A percentile compares a stretch with the other conserved stretches of the same genome.
These are phyloP conservation scores for Acanthacorydalis orientalis DNA, from an alignment of 2,888 invertebrate species.

Conservation along the genomic window DNA sequence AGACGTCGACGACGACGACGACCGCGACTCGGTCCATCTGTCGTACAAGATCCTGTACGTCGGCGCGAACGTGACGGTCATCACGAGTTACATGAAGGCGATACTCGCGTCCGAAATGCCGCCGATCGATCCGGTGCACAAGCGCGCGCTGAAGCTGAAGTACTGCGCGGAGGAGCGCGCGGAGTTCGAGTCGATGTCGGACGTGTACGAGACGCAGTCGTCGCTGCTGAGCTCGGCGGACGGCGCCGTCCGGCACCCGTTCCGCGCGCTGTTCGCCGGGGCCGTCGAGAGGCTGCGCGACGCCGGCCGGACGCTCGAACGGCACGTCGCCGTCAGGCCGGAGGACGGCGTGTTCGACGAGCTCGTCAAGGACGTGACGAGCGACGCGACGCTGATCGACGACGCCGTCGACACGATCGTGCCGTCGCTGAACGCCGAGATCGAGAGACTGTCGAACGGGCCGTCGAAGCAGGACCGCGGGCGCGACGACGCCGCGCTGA, in stretches of 20 bases:
- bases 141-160: constrained; percentile 51
- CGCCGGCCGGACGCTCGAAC: constrained; percentile 23
- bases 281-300: constrained; percentile 24
- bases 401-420: constrained; percentile 11
- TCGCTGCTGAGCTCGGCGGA: constrained; percentile 23
- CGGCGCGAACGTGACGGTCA: background rate
- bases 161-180: constrained; percentile 53
- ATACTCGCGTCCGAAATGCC: constrained; percentile 44
- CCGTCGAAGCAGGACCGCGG: too few species aligned
- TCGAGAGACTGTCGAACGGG: constrained; percentile 7
- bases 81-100: constrained; percentile 32
- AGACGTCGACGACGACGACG: too few species aligned
- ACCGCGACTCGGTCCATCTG: too few species aligned
- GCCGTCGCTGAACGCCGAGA: constrained; percentile 9
- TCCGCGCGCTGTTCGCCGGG: constrained; percentile 26
- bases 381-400: background rate
- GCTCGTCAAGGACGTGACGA: constrained; percentile 24
- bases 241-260: constrained; percentile 27
- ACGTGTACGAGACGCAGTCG: constrained; percentile 37
- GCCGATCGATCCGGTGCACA: constrained; percentile 69
- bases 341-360: constrained; percentile 30
- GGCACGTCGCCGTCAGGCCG: constrained; percentile 38
- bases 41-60: background rate
- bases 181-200: constrained; percentile 36
- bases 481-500: background rate